These are phyloP conservation scores for Diachrysia chrysitis DNA, from an alignment of 2,888 invertebrate genomes.

Conservation along the genomic window DNA sequence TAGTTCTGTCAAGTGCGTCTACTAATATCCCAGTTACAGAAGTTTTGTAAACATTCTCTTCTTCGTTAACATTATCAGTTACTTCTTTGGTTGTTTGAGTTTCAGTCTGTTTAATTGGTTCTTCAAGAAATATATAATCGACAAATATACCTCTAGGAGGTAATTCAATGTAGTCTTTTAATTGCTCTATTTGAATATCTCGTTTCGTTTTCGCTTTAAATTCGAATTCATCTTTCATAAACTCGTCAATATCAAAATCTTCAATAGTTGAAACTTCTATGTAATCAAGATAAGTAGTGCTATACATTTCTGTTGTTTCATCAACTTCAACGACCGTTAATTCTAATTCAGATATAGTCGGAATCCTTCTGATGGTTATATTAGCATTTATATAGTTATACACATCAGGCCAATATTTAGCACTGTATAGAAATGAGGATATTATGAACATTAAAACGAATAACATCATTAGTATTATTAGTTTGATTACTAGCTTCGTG, in stretches of 20 bases:
- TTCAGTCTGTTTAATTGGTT: conserved; percentile 42
- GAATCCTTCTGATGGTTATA: conserved; percentile 82
- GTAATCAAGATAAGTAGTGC: conserved; percentile 68
- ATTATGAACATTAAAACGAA: conserved; percentile 76
- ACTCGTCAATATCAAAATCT: conserved; percentile 65
- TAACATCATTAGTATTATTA: conserved; percentile 75
- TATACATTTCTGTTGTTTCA: conserved; percentile 68
- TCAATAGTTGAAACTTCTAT: conserved; percentile 62
- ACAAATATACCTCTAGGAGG: conserved; percentile 61
- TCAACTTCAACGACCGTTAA: conserved; percentile 68
- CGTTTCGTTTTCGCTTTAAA: conserved; percentile 56
- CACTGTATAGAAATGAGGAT: conserved; percentile 76
- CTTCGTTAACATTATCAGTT: background rate
- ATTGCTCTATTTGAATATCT: conserved; percentile 49
- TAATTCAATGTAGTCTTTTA: conserved; percentile 57
- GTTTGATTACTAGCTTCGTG: conserved; percentile 72
- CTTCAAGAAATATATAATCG: conserved; percentile 74
- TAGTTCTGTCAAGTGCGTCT: conserved; percentile 18
- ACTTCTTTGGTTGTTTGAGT: conserved; percentile 25
- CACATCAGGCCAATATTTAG: conserved; percentile 81
- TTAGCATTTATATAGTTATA: conserved; percentile 82
- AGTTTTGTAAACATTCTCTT: conserved; percentile 12
- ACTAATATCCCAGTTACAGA: conserved; percentile 22
- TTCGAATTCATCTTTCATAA: conserved; percentile 66
- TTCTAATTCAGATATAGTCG: conserved; percentile 79